Evolutionary conservation across 2,797 vertebrate species (phyloP), one percentile per base, ranked within the genome.

Genomic region (Kryptopterus vitreolus): DNA sequence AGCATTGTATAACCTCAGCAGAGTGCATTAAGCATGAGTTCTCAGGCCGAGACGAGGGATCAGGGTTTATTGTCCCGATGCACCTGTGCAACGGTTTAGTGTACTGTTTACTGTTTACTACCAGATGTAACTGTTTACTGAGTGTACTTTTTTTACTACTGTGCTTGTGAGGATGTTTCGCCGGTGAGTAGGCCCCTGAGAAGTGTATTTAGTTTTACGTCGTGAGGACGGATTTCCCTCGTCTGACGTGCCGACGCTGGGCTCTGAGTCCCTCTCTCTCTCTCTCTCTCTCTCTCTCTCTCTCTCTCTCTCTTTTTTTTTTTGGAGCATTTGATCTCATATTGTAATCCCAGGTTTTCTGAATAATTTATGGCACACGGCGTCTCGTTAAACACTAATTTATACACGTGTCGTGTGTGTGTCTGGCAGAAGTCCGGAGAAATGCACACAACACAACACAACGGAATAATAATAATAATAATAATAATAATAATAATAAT

Each of bases 341-440:
- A 93, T 94, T 93, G 92, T 94, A 94, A 93, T 94, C 93, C 94
- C 93, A 93, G 93, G 92, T 94, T 92, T 92, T 94, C 92, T 94
- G 91, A 94, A 94, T 94, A 93, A 94, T 94, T 94, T 94, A 94
- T 94, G 89, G 91, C 90, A 91, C 93, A 93, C 88, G 92, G 92
- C 90, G 92, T 93, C 92, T 93, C 93, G 93, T 94, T 94, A 94
- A 94, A 94, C 93, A 94, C 93, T 94, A 94, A 94, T 94, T 94
- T 93, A 93, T 94, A 94, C 93, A 93, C 92, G 92, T 94, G 92
- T 93, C 91, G n/a, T 91, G 91, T 92, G 91, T 94, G 93, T 93
- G 6, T 91, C 91, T 92, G 91, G 94, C 93, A 93, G 92, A 91
- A 92, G 92, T 93, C 92, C 88, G 89, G 88, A 83, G 89, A 89